phyloP scores from a whole-genome alignment of 2,888 invertebrate genomes.

The Pardosa pseudoannulata region DNA sequence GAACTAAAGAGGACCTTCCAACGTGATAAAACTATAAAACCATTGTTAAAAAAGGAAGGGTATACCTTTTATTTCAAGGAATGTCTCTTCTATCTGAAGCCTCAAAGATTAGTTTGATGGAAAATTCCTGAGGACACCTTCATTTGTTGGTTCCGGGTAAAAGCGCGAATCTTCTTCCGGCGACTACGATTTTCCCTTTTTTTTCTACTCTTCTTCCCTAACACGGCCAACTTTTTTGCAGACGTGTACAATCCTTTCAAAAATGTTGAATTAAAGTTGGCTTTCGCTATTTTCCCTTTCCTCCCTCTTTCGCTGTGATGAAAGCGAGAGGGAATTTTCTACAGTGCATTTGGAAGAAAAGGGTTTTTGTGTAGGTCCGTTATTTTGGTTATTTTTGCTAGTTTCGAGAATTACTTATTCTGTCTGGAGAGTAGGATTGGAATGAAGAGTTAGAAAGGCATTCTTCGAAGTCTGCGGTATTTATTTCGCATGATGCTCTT shows the following conservation, averaged over 20 bases:
- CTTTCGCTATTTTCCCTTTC: constrained; percentile 26
- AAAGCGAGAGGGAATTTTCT: no score
- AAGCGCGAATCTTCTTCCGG: constrained; percentile 42
- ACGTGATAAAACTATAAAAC: constrained; percentile 70
- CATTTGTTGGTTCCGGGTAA: constrained; percentile 71
- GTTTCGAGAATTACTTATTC: no score
- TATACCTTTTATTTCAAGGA: constrained; percentile 41
- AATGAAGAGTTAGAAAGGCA: no score
- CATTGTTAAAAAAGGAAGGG: constrained; percentile 1
- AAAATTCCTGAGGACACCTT: constrained; percentile 72
- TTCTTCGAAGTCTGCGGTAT: no score
- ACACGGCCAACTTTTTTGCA: neutral
- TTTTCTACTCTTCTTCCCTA: neutral
- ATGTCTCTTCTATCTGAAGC: constrained; percentile 70
- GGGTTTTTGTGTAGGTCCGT: no score
- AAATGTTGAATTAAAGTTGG: constrained; percentile 68
- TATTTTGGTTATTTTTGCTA: no score
- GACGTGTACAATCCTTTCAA: constrained; percentile 52
- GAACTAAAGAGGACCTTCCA: constrained; percentile 11
- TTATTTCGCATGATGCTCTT: no score
- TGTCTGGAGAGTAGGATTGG: no score
- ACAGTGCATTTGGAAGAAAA: no score
- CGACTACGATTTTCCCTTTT: no score
- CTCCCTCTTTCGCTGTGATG: neutral
- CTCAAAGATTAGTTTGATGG: constrained; percentile 71